These are phyloP conservation scores for Python bivittatus DNA, from an alignment of 2,113 vertebrate species.

Conservation along the genomic window DNA sequence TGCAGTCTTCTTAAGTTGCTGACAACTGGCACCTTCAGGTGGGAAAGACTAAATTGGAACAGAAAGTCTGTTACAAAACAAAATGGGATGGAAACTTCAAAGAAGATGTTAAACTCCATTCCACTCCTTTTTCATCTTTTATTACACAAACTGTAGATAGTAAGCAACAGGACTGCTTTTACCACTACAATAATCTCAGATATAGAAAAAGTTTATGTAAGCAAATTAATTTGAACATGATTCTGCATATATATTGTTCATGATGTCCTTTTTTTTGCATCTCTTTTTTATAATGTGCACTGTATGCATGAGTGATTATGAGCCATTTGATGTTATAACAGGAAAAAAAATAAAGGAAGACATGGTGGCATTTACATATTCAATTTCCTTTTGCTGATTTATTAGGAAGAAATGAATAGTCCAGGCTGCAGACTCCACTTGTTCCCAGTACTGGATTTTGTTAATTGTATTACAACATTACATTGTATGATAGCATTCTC, in stretches of 20 bases:
- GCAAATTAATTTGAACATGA: constrained; percentile 23
- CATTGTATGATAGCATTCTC: background rate
- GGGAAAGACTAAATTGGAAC: constrained; percentile 33
- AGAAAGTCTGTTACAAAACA: constrained; percentile 1
- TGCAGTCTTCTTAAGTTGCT: background rate
- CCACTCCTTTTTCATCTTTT: background rate
- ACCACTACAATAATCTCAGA: constrained; percentile 7
- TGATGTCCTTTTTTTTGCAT: background rate
- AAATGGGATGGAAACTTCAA: constrained; percentile 5
- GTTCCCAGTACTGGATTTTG: background rate
- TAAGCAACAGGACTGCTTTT: constrained; percentile 15
- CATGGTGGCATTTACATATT: background rate
- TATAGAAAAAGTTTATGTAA: background rate
- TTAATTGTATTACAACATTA: background rate
- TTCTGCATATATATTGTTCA: constrained; percentile 29
- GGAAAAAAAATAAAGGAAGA: background rate
- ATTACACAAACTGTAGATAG: background rate
- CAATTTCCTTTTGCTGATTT: background rate
- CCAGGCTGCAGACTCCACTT: background rate
- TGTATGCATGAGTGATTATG: background rate
- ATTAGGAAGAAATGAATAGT: background rate
- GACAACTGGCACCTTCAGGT: constrained; percentile 23
- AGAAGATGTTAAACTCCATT: constrained; percentile 8
- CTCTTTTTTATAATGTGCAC: background rate
- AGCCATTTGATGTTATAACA: background rate